Evolutionary conservation across 1,140 invertebrate genomes (phyloP), one percentile per base, ranked within the genome.

Genomic region (Anoplolepis gracilipes): DNA sequence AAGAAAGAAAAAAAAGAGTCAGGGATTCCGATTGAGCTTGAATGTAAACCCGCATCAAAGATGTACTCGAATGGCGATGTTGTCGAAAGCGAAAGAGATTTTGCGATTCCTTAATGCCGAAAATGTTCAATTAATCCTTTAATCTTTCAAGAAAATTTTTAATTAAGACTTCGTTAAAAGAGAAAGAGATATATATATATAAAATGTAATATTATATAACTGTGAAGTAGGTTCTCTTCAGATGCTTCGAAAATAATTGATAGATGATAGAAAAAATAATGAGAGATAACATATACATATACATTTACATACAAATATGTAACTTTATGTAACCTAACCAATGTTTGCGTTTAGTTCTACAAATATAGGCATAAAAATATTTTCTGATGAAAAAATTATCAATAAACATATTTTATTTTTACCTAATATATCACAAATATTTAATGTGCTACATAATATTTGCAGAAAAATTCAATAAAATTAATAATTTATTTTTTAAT

Each of bases 101-200:
- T 33, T 19, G 22, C 19, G 28, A 46, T 30, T 79, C 25, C 28
- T 67, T 57, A 84, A 65, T 59, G 61, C 33, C 30, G 16, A 78
- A 64, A 79, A 79, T 46, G 33, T n/a, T 78, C 75, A 42, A 85
- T 79, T 85, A 78, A 85, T 79, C 61, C 19, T 33, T 79, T 57
- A 79, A 36, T 78, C 49, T 85, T 28, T 16, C 55, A 59, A 82
- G 36, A 13, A 70, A 25, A 33, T 36, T 61, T n/a, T 73, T 73
- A 30, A 81, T 81, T 46, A 59, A 73, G 36, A 19, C n/a, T 72
- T 61, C n/a, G 36, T 13, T 36, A 28, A 72, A 46, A 82, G n/a
- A 36, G 25, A 25, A 5, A 59, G 42, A 19, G 46, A 82, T 8
- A n/a, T n/a, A n/a, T n/a, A n/a, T n/a, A n/a, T n/a, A n/a, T n/a